Evolutionary conservation across 1,140 invertebrate genomes (phyloP).

Genomic region (Bacillus rossius): DNA sequence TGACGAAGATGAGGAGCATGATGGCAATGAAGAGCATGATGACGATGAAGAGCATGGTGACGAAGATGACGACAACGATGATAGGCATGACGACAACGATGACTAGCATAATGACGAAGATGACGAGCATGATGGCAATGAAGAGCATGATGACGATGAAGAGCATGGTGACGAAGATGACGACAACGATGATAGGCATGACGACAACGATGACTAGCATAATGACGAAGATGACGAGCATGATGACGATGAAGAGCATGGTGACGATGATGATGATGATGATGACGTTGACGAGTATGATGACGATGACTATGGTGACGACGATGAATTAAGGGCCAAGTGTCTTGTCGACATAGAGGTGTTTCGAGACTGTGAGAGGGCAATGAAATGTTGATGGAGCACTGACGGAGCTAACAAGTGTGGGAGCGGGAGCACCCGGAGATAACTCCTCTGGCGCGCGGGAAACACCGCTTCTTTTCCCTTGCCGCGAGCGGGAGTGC

Average conservation of each 20-base stretch:
- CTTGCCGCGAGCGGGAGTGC: no score
- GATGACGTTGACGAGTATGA: neutral
- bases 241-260: neutral
- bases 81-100: neutral
- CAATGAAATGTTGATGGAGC: no score
- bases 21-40: conserved; percentile 5
- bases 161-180: neutral
- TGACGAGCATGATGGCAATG: neutral
- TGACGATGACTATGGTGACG: neutral
- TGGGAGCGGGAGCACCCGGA: no score
- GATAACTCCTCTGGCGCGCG: no score
- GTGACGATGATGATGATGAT: neutral
- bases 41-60: neutral
- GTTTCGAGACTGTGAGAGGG: no score
- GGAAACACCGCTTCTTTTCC: no score
- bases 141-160: neutral
- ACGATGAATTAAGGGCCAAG: no score
- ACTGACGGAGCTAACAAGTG: no score
- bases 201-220: neutral
- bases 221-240: neutral
- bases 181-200: neutral
- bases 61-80: neutral
- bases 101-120: neutral
- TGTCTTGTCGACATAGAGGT: no score
- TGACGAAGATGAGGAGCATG: neutral